Base-by-base conservation (phyloP, 2,888 invertebrate genomes). In the Serripes groenlandicus region DNA sequence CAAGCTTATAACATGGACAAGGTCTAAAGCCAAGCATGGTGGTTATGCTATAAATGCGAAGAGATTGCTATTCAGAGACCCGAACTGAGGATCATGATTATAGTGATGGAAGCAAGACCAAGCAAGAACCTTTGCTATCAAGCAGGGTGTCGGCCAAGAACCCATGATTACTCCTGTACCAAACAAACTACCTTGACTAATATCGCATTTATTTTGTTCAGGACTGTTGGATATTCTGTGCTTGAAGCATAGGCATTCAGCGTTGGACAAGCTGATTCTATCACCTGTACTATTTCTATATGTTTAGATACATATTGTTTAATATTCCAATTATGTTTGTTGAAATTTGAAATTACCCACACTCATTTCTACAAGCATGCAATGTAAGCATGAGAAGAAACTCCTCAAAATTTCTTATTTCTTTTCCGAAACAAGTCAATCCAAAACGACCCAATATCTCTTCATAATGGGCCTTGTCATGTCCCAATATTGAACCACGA, bases 221-320 rank as follows among this genome's bases (percentile, higher is more conserved):
- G 83, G 76, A 73, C 69, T 26, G 73, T 79, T 79, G 83, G 83
- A 83, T 83, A 64, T 69, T 64, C 75, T 79, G 76, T 70, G 74
- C 76, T 62, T 60, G 52, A 35, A 58, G 79, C 75, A 66, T 68
- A 76, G 78, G 37, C 75, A 58, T 83, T 79, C 83, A 83, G 79
- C 79, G 83, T 74, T 83, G 83, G 83, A 83, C 76, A 76, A 23
- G 34, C 23, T 34, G 62, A 49, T 21, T 34, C 32, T 62, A 62
- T 32, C 62, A 62, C 62, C 62, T 62, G 62, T 62, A 34, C 34
- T 62, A 62, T 62, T 34, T 32, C 32, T 62, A n/a, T 60, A 23
- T 28, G 9, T 30, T 30, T 34, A 7, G 34, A 62, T 21, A 32
- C 32, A 62, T 62, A 21, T 62, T 62, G 49, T 49, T 49, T 49